Evolutionary conservation across 2,113 vertebrate species (phyloP), one percentile per base, ranked within the genome.

Genomic region (Acanthisitta chloris): DNA sequence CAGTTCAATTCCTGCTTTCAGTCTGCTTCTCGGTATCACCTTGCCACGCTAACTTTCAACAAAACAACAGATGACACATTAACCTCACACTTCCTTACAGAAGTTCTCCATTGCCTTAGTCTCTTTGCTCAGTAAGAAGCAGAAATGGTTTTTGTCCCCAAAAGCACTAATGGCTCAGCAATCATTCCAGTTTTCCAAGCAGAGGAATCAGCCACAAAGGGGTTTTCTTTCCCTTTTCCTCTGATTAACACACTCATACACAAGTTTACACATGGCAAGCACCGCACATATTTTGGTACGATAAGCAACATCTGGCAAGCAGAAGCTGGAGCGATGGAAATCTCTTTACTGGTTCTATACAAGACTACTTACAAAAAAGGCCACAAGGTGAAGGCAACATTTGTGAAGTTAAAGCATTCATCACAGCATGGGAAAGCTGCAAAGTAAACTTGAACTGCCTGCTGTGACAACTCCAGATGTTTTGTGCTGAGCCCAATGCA

Each of bases 131-230:
- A 72, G 40, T 11, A 91, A 69, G 45, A 58, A 58, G 36, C 29
- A 92, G 66, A 58, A 96, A 69, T 36, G 23, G 29, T 77, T 91
- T 77, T 91, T 92, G 58, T 88, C 70, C 54, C 34, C 62, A 91
- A 66, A 80, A 62, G 34, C 55, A 55, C 73, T 5, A 10, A 52
- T 55, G 74, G 92, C 73, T 91, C 84, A 88, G 48, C 54, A 84
- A 91, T 78, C 61, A 81, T 71, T 94, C 69, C 89, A 92, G 59
- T 58, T 86, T 95, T 91, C 84, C 46, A 20, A 62, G 70, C 34
- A 84, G 52, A 92, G 23, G 28, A 92, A 87, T 91, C 86, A 81
- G 69, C 48, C 67, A 86, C 81, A 76, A 69, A 81, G 38, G 34
- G 6, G n/a, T n/a, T n/a, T n/a, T 16, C 90, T 72, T 49, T 77